Conservation (phyloP, 1,140 invertebrate species). For the Campoletis sonorensis region DNA sequence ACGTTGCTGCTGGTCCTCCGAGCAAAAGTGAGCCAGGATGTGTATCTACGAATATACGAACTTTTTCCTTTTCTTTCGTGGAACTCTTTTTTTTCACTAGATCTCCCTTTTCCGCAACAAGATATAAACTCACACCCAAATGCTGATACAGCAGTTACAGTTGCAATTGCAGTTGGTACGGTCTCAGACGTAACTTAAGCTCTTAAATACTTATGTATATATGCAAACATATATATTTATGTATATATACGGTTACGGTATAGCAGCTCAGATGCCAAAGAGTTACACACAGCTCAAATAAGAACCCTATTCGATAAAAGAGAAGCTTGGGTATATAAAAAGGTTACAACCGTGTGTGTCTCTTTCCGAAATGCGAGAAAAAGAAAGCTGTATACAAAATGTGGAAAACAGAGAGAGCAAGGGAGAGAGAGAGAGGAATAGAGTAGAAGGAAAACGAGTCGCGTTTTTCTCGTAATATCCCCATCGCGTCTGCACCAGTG, state of each 20-base stretch:
- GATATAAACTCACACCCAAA: constrained; percentile 5
- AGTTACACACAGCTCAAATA: neutral
- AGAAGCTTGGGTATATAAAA: constrained; percentile 12
- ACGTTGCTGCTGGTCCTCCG: neutral
- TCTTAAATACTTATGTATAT: neutral
- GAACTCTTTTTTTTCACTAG: neutral
- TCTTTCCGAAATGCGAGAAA: neutral
- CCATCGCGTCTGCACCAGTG: constrained; percentile 6
- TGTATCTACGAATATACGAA: neutral
- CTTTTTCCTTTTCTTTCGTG: neutral
- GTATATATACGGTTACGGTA: neutral
- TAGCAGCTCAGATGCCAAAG: neutral
- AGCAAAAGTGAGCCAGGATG: neutral
- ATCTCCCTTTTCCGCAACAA: neutral
- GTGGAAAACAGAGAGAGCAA: neutral
- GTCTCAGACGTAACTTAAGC: constrained; percentile 7
- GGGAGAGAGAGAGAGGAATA: neutral
- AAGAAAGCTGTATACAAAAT: too few species aligned
- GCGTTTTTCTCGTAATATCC: neutral
- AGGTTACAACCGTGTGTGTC: constrained; percentile 4
- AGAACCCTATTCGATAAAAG: neutral
- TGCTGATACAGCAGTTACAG: neutral
- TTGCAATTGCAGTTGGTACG: too few species aligned
- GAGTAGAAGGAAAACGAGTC: neutral
- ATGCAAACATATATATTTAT: neutral